phyloP scores from a whole-genome alignment of 2,888 invertebrate genomes.

The Catonia carolina region DNA sequence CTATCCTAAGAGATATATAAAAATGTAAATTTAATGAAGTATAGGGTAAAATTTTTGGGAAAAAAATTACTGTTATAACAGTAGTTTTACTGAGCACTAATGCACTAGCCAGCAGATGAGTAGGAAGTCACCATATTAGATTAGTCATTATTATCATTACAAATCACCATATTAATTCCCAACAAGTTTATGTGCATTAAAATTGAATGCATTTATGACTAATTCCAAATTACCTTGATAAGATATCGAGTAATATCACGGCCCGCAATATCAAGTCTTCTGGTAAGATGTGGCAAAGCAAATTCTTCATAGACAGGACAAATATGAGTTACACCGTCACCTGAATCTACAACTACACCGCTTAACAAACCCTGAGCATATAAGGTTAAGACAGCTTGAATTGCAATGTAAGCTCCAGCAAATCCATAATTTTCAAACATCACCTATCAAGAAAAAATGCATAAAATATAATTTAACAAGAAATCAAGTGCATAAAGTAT shows the following conservation, averaged over 20 bases:
- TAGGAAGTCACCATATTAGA: no score
- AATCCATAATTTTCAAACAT: conserved; percentile 98
- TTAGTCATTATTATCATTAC: no score
- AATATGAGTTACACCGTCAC: conserved; percentile 98
- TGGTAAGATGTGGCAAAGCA: conserved; percentile 89
- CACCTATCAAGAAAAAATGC: conserved; percentile 53
- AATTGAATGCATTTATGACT: not conserved
- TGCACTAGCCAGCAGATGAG: no score
- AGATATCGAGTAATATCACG: conserved; percentile 96
- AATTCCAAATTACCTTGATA: conserved; percentile 69
- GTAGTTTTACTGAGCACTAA: no score
- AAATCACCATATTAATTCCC: no score
- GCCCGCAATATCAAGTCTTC: conserved; percentile 94
- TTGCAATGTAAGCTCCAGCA: conserved; percentile 89
- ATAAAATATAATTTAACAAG: no score
- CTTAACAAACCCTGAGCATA: conserved; percentile 96
- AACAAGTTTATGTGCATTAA: no score
- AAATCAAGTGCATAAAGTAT: no score
- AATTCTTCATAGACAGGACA: conserved; percentile 98
- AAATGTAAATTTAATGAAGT: no score
- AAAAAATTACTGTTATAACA: no score
- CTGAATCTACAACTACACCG: conserved; percentile 97
- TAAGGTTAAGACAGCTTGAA: conserved; percentile 91
- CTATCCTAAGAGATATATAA: no score
- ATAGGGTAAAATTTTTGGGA: no score